Conservation (phyloP, 2,888 invertebrate species). For the Pseudococcus viburni region DNA sequence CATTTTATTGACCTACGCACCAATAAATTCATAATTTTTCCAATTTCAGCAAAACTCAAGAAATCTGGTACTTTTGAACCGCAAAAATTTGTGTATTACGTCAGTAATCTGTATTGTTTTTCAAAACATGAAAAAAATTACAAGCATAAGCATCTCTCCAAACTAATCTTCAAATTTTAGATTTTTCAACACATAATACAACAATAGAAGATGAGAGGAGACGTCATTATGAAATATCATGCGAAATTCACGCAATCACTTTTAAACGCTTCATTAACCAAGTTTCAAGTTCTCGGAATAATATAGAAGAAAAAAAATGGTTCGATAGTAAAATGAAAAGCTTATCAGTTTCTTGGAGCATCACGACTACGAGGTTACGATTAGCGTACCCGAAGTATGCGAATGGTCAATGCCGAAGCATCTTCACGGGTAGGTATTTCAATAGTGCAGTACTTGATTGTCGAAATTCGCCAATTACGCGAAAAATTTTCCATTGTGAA, state of each 20-base stretch:
- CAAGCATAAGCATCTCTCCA: too few species aligned
- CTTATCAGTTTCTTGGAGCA: neutral
- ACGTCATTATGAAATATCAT: neutral
- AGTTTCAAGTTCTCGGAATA: slow-evolving; percentile 11
- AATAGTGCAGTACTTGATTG: too few species aligned
- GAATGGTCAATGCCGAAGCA: slow-evolving; percentile 9
- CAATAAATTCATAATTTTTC: too few species aligned
- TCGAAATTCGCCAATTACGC: too few species aligned
- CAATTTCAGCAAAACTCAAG: too few species aligned
- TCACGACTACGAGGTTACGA: neutral
- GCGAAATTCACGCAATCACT: neutral
- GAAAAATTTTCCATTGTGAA: too few species aligned
- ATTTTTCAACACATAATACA: neutral
- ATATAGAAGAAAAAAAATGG: neutral
- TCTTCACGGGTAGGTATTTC: neutral
- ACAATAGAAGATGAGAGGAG: neutral
- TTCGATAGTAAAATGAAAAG: neutral
- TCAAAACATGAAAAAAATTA: too few species aligned
- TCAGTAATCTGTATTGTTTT: too few species aligned
- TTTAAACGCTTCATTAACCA: neutral
- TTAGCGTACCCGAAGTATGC: neutral
- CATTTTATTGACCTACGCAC: too few species aligned
- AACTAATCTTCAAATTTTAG: neutral
- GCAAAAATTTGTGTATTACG: too few species aligned
- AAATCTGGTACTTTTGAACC: too few species aligned